Evolutionary conservation across 2,797 vertebrate genomes (phyloP), one percentile per base, ranked within the genome.

Genomic region (Platyrinchus mystaceus): DNA sequence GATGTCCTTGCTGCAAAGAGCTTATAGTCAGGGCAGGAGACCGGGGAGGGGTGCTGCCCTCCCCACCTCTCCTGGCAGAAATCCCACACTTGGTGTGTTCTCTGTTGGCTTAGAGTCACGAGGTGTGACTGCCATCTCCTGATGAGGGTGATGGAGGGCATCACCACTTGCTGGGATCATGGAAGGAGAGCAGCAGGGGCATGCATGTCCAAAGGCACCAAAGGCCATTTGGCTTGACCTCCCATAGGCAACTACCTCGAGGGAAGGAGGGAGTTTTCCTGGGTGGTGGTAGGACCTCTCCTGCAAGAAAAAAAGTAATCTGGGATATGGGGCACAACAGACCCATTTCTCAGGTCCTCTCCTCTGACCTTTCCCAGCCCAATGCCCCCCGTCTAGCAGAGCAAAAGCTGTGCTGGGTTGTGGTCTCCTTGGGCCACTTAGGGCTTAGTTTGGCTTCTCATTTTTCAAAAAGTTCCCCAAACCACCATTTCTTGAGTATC

Each of bases 11-110:
- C 64, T 69, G 27, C 34, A 20, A 30, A 55, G 66, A 60, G 5
- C 17, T 87, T 26, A 8, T 6, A 15, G 6, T 34, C 28, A 32
- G 26, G 32, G 43, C 52, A 64, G 55, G 16, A 84, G 52, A 41
- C 6, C 43, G 11, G n/a, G 34, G 55, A n/a, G 43, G 76, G 11
- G 6, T 27, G 11, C 23, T 4, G 1, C 30, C 13, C 22, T 91
- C 19, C 37, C 6, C 14, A 19, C 26, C 36, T 79, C 19, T 24
- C 13, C 56, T 18, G 2, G 34, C 34, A 76, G 37, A 73, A 71
- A 53, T 68, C 30, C n/a, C 16, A 1, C 12, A 23, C 9, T 8
- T 1, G 0, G 16, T 56, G 23, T 36, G 52, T 50, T 23, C 52
- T 70, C 18, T n/a, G 16, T 9, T n/a, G 52, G 17, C 69, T 55